Conservation (phyloP, 2,113 vertebrate genomes). For the Podarcis muralis region DNA sequence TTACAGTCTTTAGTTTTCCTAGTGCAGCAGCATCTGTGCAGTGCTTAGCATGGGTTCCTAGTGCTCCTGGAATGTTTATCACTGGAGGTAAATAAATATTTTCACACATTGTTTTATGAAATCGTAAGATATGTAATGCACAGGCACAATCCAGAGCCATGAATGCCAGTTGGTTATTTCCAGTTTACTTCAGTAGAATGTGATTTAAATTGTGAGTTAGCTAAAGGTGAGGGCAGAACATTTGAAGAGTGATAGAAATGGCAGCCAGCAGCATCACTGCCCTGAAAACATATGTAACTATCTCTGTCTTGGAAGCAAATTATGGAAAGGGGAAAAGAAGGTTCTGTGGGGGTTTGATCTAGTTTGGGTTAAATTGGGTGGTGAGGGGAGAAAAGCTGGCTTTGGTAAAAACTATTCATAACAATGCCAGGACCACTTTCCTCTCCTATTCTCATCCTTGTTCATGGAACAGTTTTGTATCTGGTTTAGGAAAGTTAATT, state of each 20-base stretch:
- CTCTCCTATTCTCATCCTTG: neutral
- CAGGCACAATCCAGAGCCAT: neutral
- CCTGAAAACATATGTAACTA: neutral
- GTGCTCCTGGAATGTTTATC: constrained; percentile 98
- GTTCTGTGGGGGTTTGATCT: neutral
- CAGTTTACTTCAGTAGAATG: neutral
- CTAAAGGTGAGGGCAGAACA: neutral
- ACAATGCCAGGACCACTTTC: neutral
- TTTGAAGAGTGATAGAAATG: neutral
- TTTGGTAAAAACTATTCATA: neutral
- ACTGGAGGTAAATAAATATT: constrained; percentile 84
- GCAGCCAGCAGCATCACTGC: neutral
- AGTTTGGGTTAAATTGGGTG: too few relatives aligned
- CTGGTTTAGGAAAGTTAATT: neutral
- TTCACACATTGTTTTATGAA: neutral
- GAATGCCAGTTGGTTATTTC: neutral
- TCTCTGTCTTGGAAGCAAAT: neutral
- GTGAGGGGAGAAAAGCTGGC: neutral
- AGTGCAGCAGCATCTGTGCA: constrained; percentile 90
- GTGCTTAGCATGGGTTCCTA: constrained; percentile 95
- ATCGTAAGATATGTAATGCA: neutral
- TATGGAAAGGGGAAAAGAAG: neutral
- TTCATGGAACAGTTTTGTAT: neutral
- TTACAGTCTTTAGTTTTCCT: constrained; percentile 90
- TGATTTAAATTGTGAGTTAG: neutral